phyloP scores from a whole-genome alignment of 2,888 invertebrate genomes.

The Amblyjoppa fuscipennis region DNA sequence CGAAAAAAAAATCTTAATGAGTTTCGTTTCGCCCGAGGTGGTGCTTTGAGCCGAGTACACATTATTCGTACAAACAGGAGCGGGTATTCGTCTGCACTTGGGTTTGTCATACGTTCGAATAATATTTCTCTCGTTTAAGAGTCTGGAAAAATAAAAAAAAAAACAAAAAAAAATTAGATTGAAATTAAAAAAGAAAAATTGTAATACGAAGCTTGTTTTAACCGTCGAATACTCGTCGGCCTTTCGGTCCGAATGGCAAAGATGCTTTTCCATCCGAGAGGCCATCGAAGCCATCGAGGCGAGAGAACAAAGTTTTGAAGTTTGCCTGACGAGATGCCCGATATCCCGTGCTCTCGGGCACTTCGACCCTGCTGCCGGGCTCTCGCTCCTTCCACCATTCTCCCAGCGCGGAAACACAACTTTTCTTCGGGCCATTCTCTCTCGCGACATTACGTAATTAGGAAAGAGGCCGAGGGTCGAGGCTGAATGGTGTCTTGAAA shows the following conservation, averaged over 20 bases:
- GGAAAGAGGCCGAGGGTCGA: slow-evolving; percentile 22
- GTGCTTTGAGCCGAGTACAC: slow-evolving; percentile 4
- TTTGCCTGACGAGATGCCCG: slow-evolving; percentile 64
- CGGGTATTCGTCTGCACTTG: neutral
- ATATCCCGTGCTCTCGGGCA: slow-evolving; percentile 38
- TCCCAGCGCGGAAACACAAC: slow-evolving; percentile 20
- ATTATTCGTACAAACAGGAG: neutral
- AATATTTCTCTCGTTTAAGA: neutral
- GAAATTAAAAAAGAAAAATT: neutral
- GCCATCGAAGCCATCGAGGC: slow-evolving; percentile 64
- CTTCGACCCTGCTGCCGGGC: slow-evolving; percentile 18
- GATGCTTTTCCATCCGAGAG: slow-evolving; percentile 69
- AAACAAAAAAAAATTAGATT: neutral
- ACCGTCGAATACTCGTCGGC: slow-evolving; percentile 22
- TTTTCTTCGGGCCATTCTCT: slow-evolving; percentile 48
- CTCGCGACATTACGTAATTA: slow-evolving; percentile 64
- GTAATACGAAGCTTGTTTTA: slow-evolving; percentile 28
- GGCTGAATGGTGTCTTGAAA: slow-evolving; percentile 28
- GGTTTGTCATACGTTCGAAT: slow-evolving; percentile 1
- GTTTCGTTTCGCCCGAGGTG: neutral
- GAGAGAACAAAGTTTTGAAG: slow-evolving; percentile 64
- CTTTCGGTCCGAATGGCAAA: slow-evolving; percentile 60
- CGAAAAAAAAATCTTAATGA: slow-evolving; percentile 20
- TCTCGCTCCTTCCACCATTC: slow-evolving; percentile 10
- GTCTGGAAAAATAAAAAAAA: neutral